Conservation (phyloP, 2,113 vertebrate species). For the Abramis brama region DNA sequence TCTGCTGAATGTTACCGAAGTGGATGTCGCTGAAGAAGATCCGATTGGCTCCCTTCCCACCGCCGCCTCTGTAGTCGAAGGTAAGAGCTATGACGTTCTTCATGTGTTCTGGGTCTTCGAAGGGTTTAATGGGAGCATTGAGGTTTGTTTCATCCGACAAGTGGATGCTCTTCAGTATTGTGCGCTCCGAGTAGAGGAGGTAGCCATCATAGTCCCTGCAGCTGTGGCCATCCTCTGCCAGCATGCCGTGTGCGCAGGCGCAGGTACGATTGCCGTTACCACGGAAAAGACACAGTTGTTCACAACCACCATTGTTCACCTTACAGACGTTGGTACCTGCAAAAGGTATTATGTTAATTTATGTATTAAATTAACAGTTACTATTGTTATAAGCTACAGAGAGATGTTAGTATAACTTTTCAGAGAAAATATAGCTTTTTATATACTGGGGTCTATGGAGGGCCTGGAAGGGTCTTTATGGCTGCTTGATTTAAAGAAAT, state of each 20-base stretch:
- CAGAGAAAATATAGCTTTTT: neutral
- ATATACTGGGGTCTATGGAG: neutral
- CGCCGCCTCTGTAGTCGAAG: slow-evolving; percentile 88
- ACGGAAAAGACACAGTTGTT: slow-evolving; percentile 93
- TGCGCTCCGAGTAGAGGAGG: slow-evolving; percentile 94
- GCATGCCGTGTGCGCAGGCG: slow-evolving; percentile 94
- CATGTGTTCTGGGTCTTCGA: slow-evolving; percentile 96
- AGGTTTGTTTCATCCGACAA: slow-evolving; percentile 94
- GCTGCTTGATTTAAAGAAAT: too few species aligned
- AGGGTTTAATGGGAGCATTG: slow-evolving; percentile 94
- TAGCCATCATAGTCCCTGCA: slow-evolving; percentile 95
- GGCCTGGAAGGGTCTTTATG: too few species aligned
- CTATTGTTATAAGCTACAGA: neutral
- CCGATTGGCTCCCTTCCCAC: slow-evolving; percentile 86
- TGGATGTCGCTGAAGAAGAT: slow-evolving; percentile 99
- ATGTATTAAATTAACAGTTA: neutral
- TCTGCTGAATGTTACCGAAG: slow-evolving; percentile 98
- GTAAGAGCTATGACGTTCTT: slow-evolving; percentile 96
- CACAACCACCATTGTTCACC: slow-evolving; percentile 87
- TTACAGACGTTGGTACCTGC: slow-evolving; percentile 93
- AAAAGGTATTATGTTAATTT: neutral
- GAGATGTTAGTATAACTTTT: too few species aligned
- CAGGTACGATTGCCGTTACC: slow-evolving; percentile 83
- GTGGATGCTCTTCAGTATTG: slow-evolving; percentile 97
- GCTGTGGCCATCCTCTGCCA: slow-evolving; percentile 84